Evolutionary conservation across 1,140 invertebrate species (phyloP).

Genomic region (Whitmania pigra): DNA sequence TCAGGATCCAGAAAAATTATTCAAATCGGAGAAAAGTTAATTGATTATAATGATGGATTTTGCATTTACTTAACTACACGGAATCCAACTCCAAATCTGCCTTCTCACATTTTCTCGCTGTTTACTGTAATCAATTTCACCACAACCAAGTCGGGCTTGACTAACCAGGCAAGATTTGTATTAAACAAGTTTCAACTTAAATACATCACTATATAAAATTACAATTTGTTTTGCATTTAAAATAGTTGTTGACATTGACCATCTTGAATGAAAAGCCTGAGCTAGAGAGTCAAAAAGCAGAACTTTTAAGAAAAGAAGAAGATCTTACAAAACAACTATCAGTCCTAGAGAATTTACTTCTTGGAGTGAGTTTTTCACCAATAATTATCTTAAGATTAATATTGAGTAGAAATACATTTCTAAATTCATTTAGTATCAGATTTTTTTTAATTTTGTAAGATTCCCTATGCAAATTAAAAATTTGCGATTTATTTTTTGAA

Average conservation of each 20-base stretch:
- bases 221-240: slow-evolving; percentile 6
- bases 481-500: too few relatives aligned
- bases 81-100: slow-evolving; percentile 51
- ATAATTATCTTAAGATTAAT: background rate
- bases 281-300: slow-evolving; percentile 56
- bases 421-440: too few relatives aligned
- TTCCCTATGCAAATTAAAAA: too few relatives aligned
- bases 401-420: too few relatives aligned
- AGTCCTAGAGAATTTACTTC: slow-evolving; percentile 63
- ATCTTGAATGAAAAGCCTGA: slow-evolving; percentile 62
- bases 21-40: slow-evolving; percentile 61
- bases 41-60: slow-evolving; percentile 71
- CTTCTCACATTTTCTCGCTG: slow-evolving; percentile 50
- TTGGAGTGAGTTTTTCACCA: slow-evolving; percentile 47
- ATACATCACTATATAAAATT: background rate
- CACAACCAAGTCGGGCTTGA: slow-evolving; percentile 64
- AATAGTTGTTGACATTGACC: slow-evolving; percentile 48
- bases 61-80: slow-evolving; percentile 64
- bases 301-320: slow-evolving; percentile 62
- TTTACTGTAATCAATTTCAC: slow-evolving; percentile 69
- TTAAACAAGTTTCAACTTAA: background rate
- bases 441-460: too few relatives aligned
- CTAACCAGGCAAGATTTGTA: slow-evolving; percentile 49
- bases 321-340: slow-evolving; percentile 62
- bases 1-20: slow-evolving; percentile 34